Conservation (phyloP, 2,113 vertebrate genomes). For the Lasiurus cinereus region DNA sequence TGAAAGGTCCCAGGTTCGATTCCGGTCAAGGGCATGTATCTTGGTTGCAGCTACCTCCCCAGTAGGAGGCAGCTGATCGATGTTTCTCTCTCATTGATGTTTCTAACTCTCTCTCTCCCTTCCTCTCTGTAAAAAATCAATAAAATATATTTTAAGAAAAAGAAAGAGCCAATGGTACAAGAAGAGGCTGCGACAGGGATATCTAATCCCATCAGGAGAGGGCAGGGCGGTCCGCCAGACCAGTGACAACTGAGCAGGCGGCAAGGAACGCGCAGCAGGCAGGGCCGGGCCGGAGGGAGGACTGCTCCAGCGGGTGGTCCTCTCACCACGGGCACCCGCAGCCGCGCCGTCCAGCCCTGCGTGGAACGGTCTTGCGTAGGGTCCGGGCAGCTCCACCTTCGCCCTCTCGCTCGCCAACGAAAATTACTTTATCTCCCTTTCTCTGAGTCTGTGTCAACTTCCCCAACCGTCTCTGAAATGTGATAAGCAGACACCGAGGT, state of each 20-base stretch:
- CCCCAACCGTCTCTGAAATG: not conserved
- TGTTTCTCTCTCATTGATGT: no score
- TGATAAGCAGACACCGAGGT: not conserved
- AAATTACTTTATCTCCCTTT: not conserved
- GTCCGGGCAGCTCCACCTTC: not conserved
- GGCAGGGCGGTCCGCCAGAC: not conserved
- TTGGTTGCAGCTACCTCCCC: no score
- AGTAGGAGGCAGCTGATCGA: no score
- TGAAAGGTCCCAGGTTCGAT: no score
- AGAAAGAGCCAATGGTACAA: not conserved
- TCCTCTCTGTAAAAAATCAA: no score
- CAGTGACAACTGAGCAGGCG: not conserved
- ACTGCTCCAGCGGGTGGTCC: rapidly evolving
- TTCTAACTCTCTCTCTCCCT: no score
- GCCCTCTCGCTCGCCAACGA: not conserved
- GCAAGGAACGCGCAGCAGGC: not conserved
- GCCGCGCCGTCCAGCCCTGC: not conserved
- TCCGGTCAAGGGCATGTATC: no score
- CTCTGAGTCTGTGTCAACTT: not conserved
- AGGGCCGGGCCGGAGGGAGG: not conserved
- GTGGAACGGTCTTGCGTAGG: not conserved
- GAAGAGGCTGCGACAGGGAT: not conserved
- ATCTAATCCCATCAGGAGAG: not conserved
- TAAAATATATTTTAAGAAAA: no score
- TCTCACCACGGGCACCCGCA: not conserved